These are phyloP conservation scores for Arenaria interpres DNA, from an alignment of 2,113 vertebrate genomes.

Conservation along the genomic window DNA sequence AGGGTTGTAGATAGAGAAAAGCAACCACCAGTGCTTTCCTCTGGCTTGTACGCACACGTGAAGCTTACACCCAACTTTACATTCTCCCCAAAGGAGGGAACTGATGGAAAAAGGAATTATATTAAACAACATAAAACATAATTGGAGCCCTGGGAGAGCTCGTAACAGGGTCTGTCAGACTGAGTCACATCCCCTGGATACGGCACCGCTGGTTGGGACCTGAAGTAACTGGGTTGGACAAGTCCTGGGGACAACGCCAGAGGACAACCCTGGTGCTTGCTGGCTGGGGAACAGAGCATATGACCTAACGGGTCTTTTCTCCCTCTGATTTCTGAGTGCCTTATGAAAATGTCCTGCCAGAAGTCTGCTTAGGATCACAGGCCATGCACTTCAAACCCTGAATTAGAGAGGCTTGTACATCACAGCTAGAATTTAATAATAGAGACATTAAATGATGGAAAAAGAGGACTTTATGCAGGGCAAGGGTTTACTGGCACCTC, in stretches of 20 bases:
- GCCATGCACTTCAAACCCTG: neutral
- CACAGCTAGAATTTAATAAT: neutral
- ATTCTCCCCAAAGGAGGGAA: neutral
- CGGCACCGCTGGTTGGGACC: neutral
- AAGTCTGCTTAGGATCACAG: neutral
- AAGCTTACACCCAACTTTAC: neutral
- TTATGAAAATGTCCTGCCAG: neutral
- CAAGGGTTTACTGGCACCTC: neutral
- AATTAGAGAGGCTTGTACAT: neutral
- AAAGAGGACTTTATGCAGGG: neutral
- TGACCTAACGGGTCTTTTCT: neutral
- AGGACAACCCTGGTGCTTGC: neutral
- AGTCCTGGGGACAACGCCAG: neutral
- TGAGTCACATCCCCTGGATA: neutral
- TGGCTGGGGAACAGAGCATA: neutral
- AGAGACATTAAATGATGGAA: neutral
- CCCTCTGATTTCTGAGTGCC: neutral
- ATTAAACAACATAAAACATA: neutral
- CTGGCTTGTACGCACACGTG: accelerated
- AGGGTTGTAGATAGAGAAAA: neutral
- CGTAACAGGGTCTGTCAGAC: neutral
- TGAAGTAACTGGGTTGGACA: neutral
- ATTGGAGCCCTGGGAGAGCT: neutral
- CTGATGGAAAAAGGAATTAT: neutral
- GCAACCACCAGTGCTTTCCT: neutral